Conservation (phyloP, 2,888 invertebrate species). For the Biston stratarius region DNA sequence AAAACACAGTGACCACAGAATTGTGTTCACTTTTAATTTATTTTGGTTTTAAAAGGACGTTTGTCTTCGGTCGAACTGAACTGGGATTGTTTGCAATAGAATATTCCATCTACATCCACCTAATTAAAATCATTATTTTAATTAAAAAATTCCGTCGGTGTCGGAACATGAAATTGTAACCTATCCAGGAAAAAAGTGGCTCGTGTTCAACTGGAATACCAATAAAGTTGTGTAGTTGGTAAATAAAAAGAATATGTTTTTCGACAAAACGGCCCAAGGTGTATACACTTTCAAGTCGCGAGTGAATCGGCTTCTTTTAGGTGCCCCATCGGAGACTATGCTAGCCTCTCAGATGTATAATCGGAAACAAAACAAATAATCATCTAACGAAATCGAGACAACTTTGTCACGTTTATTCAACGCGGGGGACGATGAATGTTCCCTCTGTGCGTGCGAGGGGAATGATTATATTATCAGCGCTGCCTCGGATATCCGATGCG, state of each 20-base stretch:
- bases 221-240: not conserved
- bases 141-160: constrained; percentile 45
- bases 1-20: constrained; percentile 37
- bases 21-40: constrained; percentile 49
- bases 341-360: no score
- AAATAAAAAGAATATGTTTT: not conserved
- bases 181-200: constrained; percentile 10
- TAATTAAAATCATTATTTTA: constrained; percentile 57
- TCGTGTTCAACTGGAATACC: constrained; percentile 3
- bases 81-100: constrained; percentile 42
- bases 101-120: constrained; percentile 40
- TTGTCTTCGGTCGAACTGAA: constrained; percentile 41
- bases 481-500: constrained; percentile 11
- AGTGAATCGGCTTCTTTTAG: no score
- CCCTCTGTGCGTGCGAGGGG: no score
- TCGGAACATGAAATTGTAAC: constrained; percentile 10
- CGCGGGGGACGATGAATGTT: no score
- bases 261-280: no score
- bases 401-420: no score
- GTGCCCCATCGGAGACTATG: no score
- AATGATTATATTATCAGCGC: no score
- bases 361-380: no score
- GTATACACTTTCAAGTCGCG: no score
- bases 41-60: constrained; percentile 47
- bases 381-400: no score